Evolutionary conservation across 2,797 vertebrate species (phyloP).

Genomic region (Aeoliscus strigatus): DNA sequence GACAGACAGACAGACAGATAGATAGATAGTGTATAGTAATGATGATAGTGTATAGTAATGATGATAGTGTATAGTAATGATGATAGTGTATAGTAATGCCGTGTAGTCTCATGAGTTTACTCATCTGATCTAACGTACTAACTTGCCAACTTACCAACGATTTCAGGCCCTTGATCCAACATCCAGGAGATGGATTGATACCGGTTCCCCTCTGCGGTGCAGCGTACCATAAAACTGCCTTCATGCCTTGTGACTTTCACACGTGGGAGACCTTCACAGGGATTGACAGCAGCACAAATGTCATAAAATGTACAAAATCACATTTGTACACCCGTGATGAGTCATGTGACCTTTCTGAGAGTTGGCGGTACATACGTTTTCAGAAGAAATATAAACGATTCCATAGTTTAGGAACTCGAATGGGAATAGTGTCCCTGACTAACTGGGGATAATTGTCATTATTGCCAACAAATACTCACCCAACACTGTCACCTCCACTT

Average conservation of each 20-base stretch:
- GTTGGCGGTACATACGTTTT: background rate
- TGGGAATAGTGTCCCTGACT: too few relatives aligned
- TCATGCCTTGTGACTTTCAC: constrained; percentile 32
- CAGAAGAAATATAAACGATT: background rate
- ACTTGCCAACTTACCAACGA: constrained; percentile 53
- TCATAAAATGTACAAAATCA: constrained; percentile 1
- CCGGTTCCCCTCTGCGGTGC: constrained; percentile 52
- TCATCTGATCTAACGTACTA: background rate
- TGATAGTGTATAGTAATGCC: background rate
- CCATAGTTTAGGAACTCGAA: background rate
- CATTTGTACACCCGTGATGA: background rate
- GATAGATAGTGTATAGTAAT: too few relatives aligned
- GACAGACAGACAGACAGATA: too few relatives aligned
- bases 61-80: too few relatives aligned
- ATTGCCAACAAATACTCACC: too few relatives aligned
- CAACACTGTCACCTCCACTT: constrained; percentile 65
- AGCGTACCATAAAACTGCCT: constrained; percentile 48
- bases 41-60: too few relatives aligned
- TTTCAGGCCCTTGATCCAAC: constrained; percentile 49
- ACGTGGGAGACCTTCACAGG: constrained; percentile 56
- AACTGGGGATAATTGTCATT: too few relatives aligned
- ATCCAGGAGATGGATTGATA: constrained; percentile 63
- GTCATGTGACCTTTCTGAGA: too few relatives aligned
- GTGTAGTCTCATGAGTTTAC: background rate
- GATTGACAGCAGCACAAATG: constrained; percentile 3